Evolutionary conservation across 2,797 vertebrate genomes (phyloP), one percentile per base, ranked within the genome.

Genomic region (Mycteria americana): DNA sequence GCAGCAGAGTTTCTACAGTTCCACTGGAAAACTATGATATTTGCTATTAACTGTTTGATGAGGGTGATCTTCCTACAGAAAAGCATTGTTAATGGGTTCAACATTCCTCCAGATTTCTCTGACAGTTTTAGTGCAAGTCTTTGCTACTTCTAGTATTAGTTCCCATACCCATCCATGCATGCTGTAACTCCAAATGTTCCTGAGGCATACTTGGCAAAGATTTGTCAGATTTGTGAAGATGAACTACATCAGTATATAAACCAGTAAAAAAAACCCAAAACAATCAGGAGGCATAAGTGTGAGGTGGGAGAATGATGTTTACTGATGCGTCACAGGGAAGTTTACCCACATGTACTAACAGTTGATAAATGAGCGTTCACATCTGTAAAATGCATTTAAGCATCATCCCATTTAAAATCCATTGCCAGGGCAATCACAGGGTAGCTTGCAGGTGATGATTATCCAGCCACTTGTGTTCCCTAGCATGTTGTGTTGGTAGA

Each of bases 401-500:
- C 30, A 64, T 6, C 63, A 14, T 45, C 15, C 19, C 22, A 10
- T 9, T 16, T 43, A 63, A 70, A 74, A 68, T 10, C 54, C 37
- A 17, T 8, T 25, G 24, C 11, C 62, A 69, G 33, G 10, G 35
- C 37, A 69, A 24, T 46, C 43, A 10, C 30, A 68, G 50, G 27
- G 57, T 57, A n/a, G 33, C 54, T 60, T 21, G 2, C 27, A 35
- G 33, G 8, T 10, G 27, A 9, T 19, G 25, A 69, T 69, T 27
- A 70, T 16, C 39, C 25, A 74, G 24, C 7, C 10, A 16, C 24
- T 77, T 50, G 30, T 30, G 24, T 21, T 74, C 72, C 43, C 35
- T 41, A 39, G 25, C 6, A 48, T 0, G 0, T 8, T 41, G 18
- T 13, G 7, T 27, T 65, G 30, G 31, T 43, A 80, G 57, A 54